Evolutionary conservation across 53 echinoderm and acorn worm genomes (phyloP).

Genomic region (Stichopus horrens): DNA sequence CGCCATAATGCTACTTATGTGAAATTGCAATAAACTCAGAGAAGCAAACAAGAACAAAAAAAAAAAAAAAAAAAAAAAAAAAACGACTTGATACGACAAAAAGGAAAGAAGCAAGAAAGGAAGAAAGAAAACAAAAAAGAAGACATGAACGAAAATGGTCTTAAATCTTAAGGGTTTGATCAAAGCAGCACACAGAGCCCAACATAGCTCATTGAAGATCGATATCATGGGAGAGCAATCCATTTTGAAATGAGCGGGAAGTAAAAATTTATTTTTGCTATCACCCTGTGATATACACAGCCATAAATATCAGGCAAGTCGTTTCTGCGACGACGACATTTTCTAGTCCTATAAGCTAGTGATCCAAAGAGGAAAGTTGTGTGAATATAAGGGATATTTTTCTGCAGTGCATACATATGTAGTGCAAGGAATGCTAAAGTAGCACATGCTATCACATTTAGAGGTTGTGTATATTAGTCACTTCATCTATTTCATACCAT

Average conservation of each 20-base stretch:
- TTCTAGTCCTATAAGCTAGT: too few species aligned
- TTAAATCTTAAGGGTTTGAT: constrained; percentile 23
- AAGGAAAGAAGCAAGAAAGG: neutral
- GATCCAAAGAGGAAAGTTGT: too few species aligned
- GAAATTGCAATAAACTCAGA: constrained; percentile 12
- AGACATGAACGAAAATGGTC: constrained; percentile 3
- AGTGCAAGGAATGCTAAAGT: too few species aligned
- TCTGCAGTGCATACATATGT: too few species aligned
- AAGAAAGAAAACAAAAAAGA: neutral
- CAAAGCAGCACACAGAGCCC: neutral
- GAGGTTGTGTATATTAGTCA: too few species aligned
- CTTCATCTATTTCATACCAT: too few species aligned
- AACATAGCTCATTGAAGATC: constrained; percentile 19
- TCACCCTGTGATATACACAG: constrained; percentile 36
- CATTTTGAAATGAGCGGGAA: constrained; percentile 39
- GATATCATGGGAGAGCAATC: constrained; percentile 32
- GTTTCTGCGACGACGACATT: neutral
- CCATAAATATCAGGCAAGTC: constrained; percentile 20
- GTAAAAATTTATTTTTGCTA: constrained; percentile 39
- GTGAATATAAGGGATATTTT: too few species aligned
- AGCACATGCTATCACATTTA: too few species aligned
- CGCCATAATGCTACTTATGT: constrained; percentile 18
- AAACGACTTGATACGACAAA: neutral
- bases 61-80: neutral
- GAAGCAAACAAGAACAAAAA: neutral